Base-by-base conservation (phyloP, 2,888 invertebrate species). In the Blera fallax region DNA sequence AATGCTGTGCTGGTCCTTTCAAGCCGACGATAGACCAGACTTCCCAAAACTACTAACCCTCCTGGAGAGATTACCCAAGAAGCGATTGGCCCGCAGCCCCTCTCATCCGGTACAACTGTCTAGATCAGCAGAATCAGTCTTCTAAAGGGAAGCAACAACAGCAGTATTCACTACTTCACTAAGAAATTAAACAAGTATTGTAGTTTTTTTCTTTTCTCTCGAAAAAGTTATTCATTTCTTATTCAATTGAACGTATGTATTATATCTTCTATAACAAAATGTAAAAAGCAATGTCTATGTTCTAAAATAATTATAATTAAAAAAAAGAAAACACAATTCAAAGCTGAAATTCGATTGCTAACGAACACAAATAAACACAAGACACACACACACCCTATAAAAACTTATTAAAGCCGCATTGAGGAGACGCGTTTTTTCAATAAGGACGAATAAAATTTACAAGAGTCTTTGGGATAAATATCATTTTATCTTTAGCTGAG, bases 101-200 rank as follows among this genome's bases (percentile, higher is more conserved):
- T 99, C 99, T 87, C 99, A 99, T 94, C 99, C 99, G 32, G 96
- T 98, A 89, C 98, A 99, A 92, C 94, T 99, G 89, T 98, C 98
- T 58, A 95, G 98, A 90, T 98, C 98, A 64, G 98, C 98, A 54
- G 98, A 99, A 94, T 98, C 98, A 65, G 97, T 98, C 90, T 98
- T 98, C 93, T 97, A 93, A 94, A 82, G 14, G 43, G 21, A 64
- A 18, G 4, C 56, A 24, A 24, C 54, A 74, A 18, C 62, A 69
- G 45, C 80, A 81, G 81, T 81, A 85, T 81, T 81, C 65, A 73
- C 34, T 80, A 83, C 62, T 45, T 58, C 60, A 74, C 56, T 67
- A 69, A 74, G 58, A 78, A 84, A 79, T 73, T 69, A 79, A 84
- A 79, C 84, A 74, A 79, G 83, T 83, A 79, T 56, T 74, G 78